These are phyloP conservation scores for Orchesella flavescens DNA, from an alignment of 2,888 invertebrate genomes.

Conservation along the genomic window DNA sequence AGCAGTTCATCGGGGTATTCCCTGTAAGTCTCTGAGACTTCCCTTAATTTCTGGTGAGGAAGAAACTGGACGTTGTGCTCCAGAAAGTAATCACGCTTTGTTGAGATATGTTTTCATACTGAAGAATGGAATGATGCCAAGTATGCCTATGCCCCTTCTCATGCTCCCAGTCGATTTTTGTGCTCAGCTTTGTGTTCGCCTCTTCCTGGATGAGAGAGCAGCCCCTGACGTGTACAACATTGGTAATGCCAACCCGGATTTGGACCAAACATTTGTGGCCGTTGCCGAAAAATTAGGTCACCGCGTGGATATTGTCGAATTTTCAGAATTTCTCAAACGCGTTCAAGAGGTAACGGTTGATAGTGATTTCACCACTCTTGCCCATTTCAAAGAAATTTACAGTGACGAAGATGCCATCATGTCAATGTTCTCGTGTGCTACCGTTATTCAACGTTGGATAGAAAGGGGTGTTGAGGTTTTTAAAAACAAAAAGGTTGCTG, in stretches of 20 bases:
- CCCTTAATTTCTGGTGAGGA: constrained; percentile 27
- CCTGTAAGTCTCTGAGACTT: constrained; percentile 13
- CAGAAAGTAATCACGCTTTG: constrained; percentile 12
- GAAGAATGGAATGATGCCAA: constrained; percentile 20
- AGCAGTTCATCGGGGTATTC: constrained; percentile 21
- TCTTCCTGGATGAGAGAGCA: neutral
- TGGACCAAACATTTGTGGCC: constrained; percentile 3
- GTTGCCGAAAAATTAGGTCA: constrained; percentile 12
- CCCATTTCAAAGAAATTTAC: constrained; percentile 20
- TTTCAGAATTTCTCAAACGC: neutral
- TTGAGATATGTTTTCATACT: constrained; percentile 23
- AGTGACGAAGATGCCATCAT: neutral
- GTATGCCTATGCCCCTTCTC: constrained; percentile 3
- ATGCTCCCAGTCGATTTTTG: constrained; percentile 9
- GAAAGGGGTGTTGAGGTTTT: neutral
- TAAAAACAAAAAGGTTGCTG: too few species aligned
- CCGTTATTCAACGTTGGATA: neutral
- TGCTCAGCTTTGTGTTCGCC: neutral
- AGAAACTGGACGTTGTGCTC: constrained; percentile 10
- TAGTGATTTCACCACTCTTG: neutral
- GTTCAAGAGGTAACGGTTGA: neutral
- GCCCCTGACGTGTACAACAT: constrained; percentile 13
- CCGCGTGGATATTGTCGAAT: constrained; percentile 9
- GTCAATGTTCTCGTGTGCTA: neutral
- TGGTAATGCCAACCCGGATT: neutral